Percentiles rank a stretch among this genome's conserved stretches.
These are phyloP conservation scores for Eurytoma adleriae DNA, from an alignment of 2,888 invertebrate species.

Conservation along the genomic window DNA sequence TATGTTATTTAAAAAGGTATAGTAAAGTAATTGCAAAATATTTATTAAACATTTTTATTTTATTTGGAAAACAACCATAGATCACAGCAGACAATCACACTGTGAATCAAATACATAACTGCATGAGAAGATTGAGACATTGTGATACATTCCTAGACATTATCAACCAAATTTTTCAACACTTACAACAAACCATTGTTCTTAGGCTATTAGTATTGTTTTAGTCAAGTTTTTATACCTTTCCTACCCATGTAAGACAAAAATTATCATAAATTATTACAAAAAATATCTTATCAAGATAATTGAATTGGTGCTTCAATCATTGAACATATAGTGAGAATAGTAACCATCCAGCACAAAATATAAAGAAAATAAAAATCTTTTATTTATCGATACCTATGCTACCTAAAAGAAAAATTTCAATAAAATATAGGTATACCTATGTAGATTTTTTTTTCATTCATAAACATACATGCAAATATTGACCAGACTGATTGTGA, in stretches of 20 bases:
- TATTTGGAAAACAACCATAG: slow-evolving; percentile 54
- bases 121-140: slow-evolving; percentile 33
- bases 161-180: slow-evolving; percentile 22
- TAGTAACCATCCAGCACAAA: slow-evolving; percentile 13
- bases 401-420: slow-evolving; percentile 3
- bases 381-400: slow-evolving; percentile 2
- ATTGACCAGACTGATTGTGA: slow-evolving; percentile 32
- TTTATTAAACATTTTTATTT: slow-evolving; percentile 47
- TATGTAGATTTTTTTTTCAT: slow-evolving; percentile 32
- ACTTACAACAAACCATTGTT: slow-evolving; percentile 19
- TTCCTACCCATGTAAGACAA: slow-evolving; percentile 19
- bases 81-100: slow-evolving; percentile 49
- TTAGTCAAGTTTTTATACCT: slow-evolving; percentile 14
- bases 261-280: slow-evolving; percentile 24
- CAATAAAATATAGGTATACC: slow-evolving; percentile 5
- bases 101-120: slow-evolving; percentile 37
- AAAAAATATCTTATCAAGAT: slow-evolving; percentile 22
- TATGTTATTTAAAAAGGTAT: background rate
- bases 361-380: background rate
- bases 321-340: slow-evolving; percentile 17
- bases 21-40: background rate
- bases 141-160: slow-evolving; percentile 28
- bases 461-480: slow-evolving; percentile 40
- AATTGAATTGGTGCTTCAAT: slow-evolving; percentile 29
- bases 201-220: slow-evolving; percentile 26